Base-by-base conservation (phyloP, 2,888 invertebrate species). In the Hesperia comma region DNA sequence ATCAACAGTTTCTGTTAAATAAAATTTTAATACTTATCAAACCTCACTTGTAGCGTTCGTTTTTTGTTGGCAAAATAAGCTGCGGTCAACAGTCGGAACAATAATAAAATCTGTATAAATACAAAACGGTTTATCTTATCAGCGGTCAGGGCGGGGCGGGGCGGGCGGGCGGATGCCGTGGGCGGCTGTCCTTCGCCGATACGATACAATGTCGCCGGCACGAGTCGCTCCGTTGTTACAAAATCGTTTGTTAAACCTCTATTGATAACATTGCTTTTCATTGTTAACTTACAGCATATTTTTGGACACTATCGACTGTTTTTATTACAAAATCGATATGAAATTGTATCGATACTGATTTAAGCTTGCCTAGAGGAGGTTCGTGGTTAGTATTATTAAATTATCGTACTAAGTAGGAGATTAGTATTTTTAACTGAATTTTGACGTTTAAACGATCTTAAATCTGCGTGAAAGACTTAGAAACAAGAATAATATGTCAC, bases 111-210 rank as follows among this genome's bases (percentile, higher is more conserved):
- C 62, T 14, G 63, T 68, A 70, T 72, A 71, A 68, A 72, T 78
- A 73, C 76, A 76, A 15, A 37, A 15, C 43, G 43, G 43, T 46
- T 74, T 88, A 87, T 70, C 81, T 80, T 87, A 88, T 88, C 88
- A 72, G 75, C 70, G 72, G 76, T 73, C 77, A 73, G 75, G 76
- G 61, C 51, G 21, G 61, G 55, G 72, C 8, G 37, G 37, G 37
- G 37, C 37, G 12, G 71, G 72, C 73, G 71, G 71, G 73, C 83
- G 90, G 90, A 90, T 76, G 83, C 79, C 82, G 92, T 90, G 84
- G 90, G 91, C 79, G 84, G 78, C 74, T 85, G 90, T 87, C 90
- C 90, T 89, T 90, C 89, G 81, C 83, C 81, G 84, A 86, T 77
- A 81, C 55, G 43, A 43, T 32, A 81, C 79, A 83, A 76, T 79